Conservation (phyloP, 2,888 invertebrate species). For the Prosapia bicincta region DNA sequence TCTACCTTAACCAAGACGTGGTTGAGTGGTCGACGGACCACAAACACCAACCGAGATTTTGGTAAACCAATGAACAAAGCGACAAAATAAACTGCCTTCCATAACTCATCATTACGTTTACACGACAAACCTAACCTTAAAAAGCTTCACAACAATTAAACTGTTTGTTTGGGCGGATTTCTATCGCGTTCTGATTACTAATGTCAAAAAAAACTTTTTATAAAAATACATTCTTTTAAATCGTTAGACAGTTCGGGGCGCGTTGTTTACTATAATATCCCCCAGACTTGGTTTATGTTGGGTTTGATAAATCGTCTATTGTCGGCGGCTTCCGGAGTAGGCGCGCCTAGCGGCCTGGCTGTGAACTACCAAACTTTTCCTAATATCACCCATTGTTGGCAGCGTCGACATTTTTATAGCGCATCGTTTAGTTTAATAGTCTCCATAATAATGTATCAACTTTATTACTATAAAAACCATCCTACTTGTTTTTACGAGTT, state of each 20-base stretch:
- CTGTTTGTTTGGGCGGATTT: constrained; percentile 28
- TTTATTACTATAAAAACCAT: constrained; percentile 13
- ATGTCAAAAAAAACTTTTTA: constrained; percentile 1
- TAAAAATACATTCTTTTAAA: constrained; percentile 23
- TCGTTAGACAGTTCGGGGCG: constrained; percentile 11
- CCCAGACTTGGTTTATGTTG: neutral
- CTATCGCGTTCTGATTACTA: constrained; percentile 25
- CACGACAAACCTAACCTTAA: constrained; percentile 4
- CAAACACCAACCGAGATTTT: no score
- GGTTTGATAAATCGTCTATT: constrained; percentile 18
- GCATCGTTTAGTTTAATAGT: constrained; percentile 19
- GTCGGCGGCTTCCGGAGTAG: constrained; percentile 19
- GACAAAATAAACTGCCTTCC: neutral
- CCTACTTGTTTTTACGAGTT: neutral
- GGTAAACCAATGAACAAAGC: neutral
- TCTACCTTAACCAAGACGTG: no score
- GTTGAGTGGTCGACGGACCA: no score
- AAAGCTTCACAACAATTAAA: constrained; percentile 25
- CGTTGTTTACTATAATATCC: constrained; percentile 14
- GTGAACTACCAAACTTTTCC: constrained; percentile 1
- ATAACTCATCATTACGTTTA: constrained; percentile 22
- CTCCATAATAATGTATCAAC: constrained; percentile 24
- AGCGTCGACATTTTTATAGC: constrained; percentile 22
- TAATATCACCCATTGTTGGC: constrained; percentile 22
- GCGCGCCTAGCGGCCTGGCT: constrained; percentile 11